Base-by-base conservation (phyloP, 2,797 vertebrate species). In the Gallinago nigripennis region DNA sequence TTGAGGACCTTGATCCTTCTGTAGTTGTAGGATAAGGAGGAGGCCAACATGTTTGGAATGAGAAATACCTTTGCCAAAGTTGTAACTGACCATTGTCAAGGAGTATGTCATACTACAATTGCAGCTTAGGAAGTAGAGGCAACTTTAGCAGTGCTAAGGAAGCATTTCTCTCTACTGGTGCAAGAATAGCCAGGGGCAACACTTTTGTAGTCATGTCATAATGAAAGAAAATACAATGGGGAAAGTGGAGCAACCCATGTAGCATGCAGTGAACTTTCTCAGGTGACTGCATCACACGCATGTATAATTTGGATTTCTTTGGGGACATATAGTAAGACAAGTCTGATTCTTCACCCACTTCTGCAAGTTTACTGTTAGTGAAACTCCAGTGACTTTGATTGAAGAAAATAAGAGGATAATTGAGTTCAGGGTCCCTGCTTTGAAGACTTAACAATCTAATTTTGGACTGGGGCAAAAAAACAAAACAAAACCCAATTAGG, bases 401-500 rank as follows among this genome's bases (percentile, higher is more conserved):
- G 77, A 90, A 91, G 79, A 83, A 94, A 94, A 94, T 82, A 27
- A 92, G 66, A 88, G 11, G 37, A 94, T 93, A 94, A 96, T 94
- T 95, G 92, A 92, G 92, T 94, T 94, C 94, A 92, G 83, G 48
- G 58, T 94, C 80, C 56, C 63, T 94, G 85, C 87, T 96, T 96
- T 94, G 92, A 92, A 96, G 77, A 80, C 58, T 79, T 88, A 90
- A 69, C 43, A 91, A 71, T 91, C 88, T 90, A 91, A 96, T 94
- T 94, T 91, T 90, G 83, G 70, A 91, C 69, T 64, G 60, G 80
- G 71, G 73, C 33, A 86, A 92, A 82, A 94, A 88, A 89, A 0
- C 79, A 93, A 97, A 95, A 86, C 90, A 88, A 94, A 95, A 93
- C 63, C 39, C 82, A 96, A 84, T 95, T 96, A 95, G 56, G 53